Evolutionary conservation across 2,888 invertebrate species (phyloP), one percentile per base, ranked within the genome.

Genomic region (Acleris holmiana): DNA sequence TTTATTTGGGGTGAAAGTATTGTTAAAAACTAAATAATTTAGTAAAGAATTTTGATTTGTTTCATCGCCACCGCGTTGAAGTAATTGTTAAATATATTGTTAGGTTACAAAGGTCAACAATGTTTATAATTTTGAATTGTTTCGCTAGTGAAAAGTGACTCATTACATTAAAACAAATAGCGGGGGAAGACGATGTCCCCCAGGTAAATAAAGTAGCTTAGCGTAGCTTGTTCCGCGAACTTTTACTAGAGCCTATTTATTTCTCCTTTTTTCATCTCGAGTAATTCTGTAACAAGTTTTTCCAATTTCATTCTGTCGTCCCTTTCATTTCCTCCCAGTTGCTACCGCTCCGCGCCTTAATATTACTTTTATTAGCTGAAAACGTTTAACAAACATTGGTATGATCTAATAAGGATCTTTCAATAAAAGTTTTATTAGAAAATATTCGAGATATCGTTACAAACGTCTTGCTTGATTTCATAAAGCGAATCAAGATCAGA

Each of bases 361-460:
- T 89, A 89, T 87, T 86, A 88, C 88, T 88, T 90, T 91, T 92
- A 91, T 91, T 91, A 90, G 89, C 89, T 87, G 76, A 86, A 89
- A 90, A 83, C 88, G 85, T 85, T 91, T 88, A 89, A 88, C 88
- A 90, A 90, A 91, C 90, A 91, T 91, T 89, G 88, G 85, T 86
- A 88, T 82, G 84, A 86, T 88, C 82, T 83, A 85, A 89, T 90
- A 88, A 84, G 78, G 80, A 82, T 85, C 81, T 82, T 84, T 82
- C 74, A 73, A 82, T 81, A 80, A 79, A 81, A 72, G 72, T 67
- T 61, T 41, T 56, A 73, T 67, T 61, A 62, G 62, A 23, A 35
- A 41, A 23, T 53, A 44, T 44, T 44, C 1, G 0, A 2, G 41
- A 10, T 21, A 35, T 35, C 41, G 61, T 64, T n/a, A n/a, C 6